Evolutionary conservation across 2,888 invertebrate species (phyloP).

Genomic region (Orthonychiurus folsomi): DNA sequence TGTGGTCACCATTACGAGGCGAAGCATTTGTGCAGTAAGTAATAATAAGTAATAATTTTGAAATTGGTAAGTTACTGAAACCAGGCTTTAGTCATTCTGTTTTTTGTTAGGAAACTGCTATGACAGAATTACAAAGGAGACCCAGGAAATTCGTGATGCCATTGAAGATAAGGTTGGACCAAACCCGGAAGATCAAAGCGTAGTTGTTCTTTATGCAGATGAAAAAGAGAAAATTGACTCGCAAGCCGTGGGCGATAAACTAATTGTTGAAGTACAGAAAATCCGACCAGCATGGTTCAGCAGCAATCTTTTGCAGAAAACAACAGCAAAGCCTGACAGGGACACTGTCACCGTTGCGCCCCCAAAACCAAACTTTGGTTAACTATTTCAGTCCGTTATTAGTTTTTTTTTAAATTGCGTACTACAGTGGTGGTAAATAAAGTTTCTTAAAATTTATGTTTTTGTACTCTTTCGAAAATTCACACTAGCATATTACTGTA

Average conservation of each 20-base stretch:
- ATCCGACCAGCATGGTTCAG: slow-evolving; percentile 81
- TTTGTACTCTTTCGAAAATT: too few species aligned
- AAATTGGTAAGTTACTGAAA: neutral
- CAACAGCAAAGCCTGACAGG: slow-evolving; percentile 55
- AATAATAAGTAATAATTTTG: slow-evolving; percentile 11
- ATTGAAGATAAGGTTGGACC: slow-evolving; percentile 62
- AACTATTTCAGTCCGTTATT: slow-evolving; percentile 8
- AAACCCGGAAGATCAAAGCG: slow-evolving; percentile 70
- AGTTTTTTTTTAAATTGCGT: too few species aligned
- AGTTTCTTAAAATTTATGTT: too few species aligned
- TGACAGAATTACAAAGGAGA: slow-evolving; percentile 69
- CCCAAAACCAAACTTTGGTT: slow-evolving; percentile 25
- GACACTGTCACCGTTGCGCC: slow-evolving; percentile 27
- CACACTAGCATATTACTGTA: too few species aligned
- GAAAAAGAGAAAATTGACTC: slow-evolving; percentile 54
- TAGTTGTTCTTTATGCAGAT: slow-evolving; percentile 74
- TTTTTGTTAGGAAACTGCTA: slow-evolving; percentile 68
- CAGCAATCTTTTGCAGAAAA: slow-evolving; percentile 68
- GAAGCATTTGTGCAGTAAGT: slow-evolving; percentile 70
- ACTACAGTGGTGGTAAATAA: too few species aligned
- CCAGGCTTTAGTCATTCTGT: neutral
- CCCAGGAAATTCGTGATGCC: slow-evolving; percentile 64
- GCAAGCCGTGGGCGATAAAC: slow-evolving; percentile 49
- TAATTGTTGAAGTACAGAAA: slow-evolving; percentile 76
- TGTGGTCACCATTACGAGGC: slow-evolving; percentile 79